Evolutionary conservation across 2,797 vertebrate genomes (phyloP).

Genomic region (Typhlichthys subterraneus): DNA sequence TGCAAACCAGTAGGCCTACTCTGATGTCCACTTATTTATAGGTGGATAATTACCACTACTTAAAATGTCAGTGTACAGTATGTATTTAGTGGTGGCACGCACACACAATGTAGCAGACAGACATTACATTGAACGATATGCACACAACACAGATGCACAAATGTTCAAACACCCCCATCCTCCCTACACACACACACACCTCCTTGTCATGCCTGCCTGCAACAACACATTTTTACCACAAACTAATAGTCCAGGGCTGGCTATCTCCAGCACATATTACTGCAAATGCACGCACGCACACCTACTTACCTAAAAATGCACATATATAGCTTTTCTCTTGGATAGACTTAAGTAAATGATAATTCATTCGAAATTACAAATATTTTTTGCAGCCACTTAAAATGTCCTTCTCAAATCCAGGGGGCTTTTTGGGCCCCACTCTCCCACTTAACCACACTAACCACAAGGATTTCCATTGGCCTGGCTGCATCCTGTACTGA

Average conservation of each 20-base stretch:
- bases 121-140: no score
- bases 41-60: not conserved
- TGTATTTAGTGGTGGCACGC: not conserved
- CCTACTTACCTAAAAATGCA: slow-evolving; percentile 22
- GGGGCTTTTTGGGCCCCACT: slow-evolving; percentile 68
- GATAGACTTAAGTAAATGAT: slow-evolving; percentile 47
- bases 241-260: slow-evolving; percentile 52
- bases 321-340: not conserved
- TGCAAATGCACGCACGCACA: slow-evolving; percentile 10
- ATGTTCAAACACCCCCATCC: not conserved
- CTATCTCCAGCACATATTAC: slow-evolving; percentile 53
- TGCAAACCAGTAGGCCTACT: not conserved
- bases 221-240: slow-evolving; percentile 57
- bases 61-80: not conserved
- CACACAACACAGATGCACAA: not conserved
- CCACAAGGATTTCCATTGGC: slow-evolving; percentile 79
- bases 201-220: slow-evolving; percentile 55
- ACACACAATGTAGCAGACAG: no score
- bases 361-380: slow-evolving; percentile 67
- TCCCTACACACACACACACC: slow-evolving; percentile 26
- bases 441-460: slow-evolving; percentile 66
- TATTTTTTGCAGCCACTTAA: slow-evolving; percentile 74
- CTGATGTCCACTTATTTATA: not conserved
- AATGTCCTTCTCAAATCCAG: slow-evolving; percentile 71
- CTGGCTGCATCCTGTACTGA: slow-evolving; percentile 70